Conservation (phyloP, 2,797 vertebrate species). For the Tragelaphus oryx region DNA sequence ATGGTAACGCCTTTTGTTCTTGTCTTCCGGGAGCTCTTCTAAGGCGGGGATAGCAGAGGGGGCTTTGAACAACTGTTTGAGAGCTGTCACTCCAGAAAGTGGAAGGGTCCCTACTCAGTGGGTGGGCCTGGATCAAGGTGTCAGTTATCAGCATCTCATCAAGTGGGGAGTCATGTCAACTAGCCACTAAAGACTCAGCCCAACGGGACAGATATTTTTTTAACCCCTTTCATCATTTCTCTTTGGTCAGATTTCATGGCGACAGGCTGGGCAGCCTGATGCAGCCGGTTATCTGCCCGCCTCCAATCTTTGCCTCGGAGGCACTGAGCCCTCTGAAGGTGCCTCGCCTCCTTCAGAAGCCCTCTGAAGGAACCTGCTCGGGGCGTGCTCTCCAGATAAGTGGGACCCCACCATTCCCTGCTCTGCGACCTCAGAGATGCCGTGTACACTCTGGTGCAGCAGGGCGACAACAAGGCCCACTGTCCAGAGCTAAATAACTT, state of each 20-base stretch:
- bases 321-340: background rate
- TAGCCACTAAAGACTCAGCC: background rate
- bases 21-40: slow-evolving; percentile 70
- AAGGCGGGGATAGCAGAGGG: background rate
- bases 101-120: background rate
- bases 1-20: slow-evolving; percentile 84
- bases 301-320: background rate
- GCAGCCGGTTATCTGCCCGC: background rate
- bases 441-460: background rate
- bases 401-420: fast-evolving
- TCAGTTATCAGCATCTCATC: background rate
- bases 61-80: background rate
- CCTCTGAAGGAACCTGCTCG: background rate
- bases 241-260: background rate
- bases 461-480: background rate
- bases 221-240: background rate
- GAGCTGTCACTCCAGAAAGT: background rate
- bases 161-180: background rate
- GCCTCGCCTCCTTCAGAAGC: background rate
- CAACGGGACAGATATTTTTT: background rate
- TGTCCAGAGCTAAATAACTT: background rate
- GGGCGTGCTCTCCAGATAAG: fast-evolving
- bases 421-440: background rate
- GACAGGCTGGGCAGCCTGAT: background rate
- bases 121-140: background rate